phyloP scores from a whole-genome alignment of 2,797 vertebrate genomes.

The Xyrichtys novacula region DNA sequence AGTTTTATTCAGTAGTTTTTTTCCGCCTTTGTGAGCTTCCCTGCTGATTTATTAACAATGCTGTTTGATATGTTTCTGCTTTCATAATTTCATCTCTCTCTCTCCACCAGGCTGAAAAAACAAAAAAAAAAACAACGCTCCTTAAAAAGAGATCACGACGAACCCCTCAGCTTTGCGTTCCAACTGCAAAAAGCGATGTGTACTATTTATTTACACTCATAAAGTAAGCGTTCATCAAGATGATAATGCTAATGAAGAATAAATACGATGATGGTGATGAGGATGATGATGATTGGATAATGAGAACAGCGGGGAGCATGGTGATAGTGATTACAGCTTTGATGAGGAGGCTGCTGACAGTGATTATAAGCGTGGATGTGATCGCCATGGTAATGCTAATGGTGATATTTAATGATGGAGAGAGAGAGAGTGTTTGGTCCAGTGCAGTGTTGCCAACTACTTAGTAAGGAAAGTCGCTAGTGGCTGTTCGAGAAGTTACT shows the following conservation, averaged over 20 bases:
- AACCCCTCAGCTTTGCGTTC: not conserved
- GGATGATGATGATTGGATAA: constrained; percentile 47
- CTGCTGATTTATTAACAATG: constrained; percentile 30
- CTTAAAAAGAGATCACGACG: not conserved
- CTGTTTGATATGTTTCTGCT: constrained; percentile 23
- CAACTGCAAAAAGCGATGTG: not conserved
- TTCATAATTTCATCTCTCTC: constrained; percentile 13
- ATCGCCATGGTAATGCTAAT: constrained; percentile 47
- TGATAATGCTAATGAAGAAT: constrained; percentile 43
- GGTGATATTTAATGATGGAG: constrained; percentile 17
- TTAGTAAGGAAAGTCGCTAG: too few species aligned
- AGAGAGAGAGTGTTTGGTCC: not conserved
- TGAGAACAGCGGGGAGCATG: constrained; percentile 53
- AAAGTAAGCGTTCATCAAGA: constrained; percentile 41
- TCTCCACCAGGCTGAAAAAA: not conserved
- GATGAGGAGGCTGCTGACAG: constrained; percentile 60
- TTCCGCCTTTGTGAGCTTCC: constrained; percentile 11
- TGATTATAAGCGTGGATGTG: constrained; percentile 27
- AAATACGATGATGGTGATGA: constrained; percentile 40
- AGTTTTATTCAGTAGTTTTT: not conserved
- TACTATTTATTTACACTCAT: constrained; percentile 51
- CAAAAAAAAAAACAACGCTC: too few species aligned
- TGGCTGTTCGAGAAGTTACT: too few species aligned
- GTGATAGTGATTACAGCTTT: constrained; percentile 54
- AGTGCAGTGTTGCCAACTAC: too few species aligned